Conservation (phyloP, 2,113 vertebrate species). For the Condylura cristata region DNA sequence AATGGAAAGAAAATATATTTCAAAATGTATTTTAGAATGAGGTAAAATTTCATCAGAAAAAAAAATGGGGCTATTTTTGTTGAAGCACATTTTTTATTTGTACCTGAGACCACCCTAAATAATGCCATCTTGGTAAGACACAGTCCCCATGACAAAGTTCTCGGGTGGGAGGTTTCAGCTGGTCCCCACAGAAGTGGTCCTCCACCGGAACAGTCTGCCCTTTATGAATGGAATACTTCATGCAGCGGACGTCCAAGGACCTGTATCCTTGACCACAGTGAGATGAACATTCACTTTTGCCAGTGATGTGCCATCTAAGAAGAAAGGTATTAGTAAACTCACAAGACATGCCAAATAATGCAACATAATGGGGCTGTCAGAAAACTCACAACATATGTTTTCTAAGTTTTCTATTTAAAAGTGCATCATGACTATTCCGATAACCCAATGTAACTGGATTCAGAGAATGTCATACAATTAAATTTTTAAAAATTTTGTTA, state of each 20-base stretch:
- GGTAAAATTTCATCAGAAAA: neutral
- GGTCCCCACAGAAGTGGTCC: conserved; percentile 87
- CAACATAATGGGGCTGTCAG: too few species aligned
- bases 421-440: too few species aligned
- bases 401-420: too few species aligned
- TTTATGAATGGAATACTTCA: conserved; percentile 91
- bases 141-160: conserved; percentile 95
- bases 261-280: conserved; percentile 93
- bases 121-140: conserved; percentile 93
- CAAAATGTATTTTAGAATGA: neutral
- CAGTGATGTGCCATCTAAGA: conserved; percentile 92
- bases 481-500: neutral
- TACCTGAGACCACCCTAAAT: conserved; percentile 97
- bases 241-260: conserved; percentile 91
- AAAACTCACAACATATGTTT: too few species aligned
- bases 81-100: neutral
- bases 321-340: neutral
- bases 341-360: neutral
- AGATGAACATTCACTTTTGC: conserved; percentile 94
- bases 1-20: neutral
- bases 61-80: neutral
- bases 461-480: neutral
- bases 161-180: conserved; percentile 89
- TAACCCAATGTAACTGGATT: neutral
- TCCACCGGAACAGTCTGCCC: conserved; percentile 88